Evolutionary conservation across 2,888 invertebrate species (phyloP).

Genomic region (Drosophila mettleri): DNA sequence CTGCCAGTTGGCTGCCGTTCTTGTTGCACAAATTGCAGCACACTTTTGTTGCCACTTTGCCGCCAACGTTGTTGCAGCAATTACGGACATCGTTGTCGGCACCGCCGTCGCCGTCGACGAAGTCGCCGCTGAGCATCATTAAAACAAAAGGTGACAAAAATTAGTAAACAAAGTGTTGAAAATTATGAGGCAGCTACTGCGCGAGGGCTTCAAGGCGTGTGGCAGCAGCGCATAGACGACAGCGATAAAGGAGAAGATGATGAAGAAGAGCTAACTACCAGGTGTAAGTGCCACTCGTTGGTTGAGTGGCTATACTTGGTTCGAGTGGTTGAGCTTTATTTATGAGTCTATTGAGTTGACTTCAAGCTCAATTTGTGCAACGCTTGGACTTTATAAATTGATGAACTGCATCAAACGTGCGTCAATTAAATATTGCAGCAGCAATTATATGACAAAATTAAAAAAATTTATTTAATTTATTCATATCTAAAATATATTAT

Average conservation of each 20-base stretch:
- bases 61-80: conserved; percentile 63
- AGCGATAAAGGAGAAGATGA: not conserved
- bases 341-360: conserved; percentile 38
- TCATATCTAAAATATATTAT: not conserved
- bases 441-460: not conserved
- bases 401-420: conserved; percentile 5
- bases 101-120: conserved; percentile 21
- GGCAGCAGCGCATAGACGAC: conserved; percentile 26
- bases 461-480: not conserved
- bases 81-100: conserved; percentile 55
- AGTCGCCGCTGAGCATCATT: conserved; percentile 73
- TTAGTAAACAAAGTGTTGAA: conserved; percentile 81
- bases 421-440: conserved; percentile 10
- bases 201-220: conserved; percentile 46
- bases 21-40: conserved; percentile 78
- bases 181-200: conserved; percentile 68
- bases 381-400: conserved; percentile 22
- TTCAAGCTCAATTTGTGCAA: conserved; percentile 14
- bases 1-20: conserved; percentile 51
- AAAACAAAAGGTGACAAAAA: conserved; percentile 81
- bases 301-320: conserved; percentile 12
- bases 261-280: conserved; percentile 22
- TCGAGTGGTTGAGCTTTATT: conserved; percentile 25
- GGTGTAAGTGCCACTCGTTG: conserved; percentile 26
- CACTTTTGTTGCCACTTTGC: conserved; percentile 75